Evolutionary conservation across 37 sponge, comb jelly and placozoan genomes (phyloP), one percentile per base, ranked within the genome.

Genomic region (Chondrilla cf. caribensis): DNA sequence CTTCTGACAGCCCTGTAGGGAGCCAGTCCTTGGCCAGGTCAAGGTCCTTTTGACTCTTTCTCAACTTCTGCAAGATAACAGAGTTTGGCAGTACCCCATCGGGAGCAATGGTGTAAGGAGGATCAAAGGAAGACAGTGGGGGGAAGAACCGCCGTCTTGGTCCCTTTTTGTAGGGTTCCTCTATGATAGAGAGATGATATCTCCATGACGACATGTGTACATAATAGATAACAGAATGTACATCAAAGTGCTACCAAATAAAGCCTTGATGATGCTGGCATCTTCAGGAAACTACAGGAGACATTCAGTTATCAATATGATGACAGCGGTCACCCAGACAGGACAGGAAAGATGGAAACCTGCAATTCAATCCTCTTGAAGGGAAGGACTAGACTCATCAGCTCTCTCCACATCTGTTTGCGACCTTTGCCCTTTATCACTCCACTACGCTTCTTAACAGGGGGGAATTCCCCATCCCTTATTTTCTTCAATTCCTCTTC

Each of bases 1-100:
- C 77, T 0, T 72, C 87, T 19, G 89, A 81, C 3, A 89, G 39
- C 0, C 62, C 3, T 17, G 84, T 66, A 11, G 87, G 89, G 18
- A 58, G 26, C 93, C 93, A 93, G 11, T 60, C 33, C 32, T 82
- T 28, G 65, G 90, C 94, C 59, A 86, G 58, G 31, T 7, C 73
- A 31, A 60, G 58, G 77, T 93, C 94, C 31, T 43, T 86, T 0
- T 81, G 79, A 65, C 59, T 86, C 78, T 93, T 93, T 54, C 91
- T 29, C 64, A 90, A 70, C 64, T 72, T 0, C 58, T 83, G 58
- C 64, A 86, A 73, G 9, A 90, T 4, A n/a, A 76, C 82, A 18
- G 94, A 93, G 85, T 93, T 90, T 17, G 90, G 94, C 24, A 93
- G 80, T 60, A 77, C 29, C 35, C 94, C 82, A 59, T 87, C 90